Evolutionary conservation across 2,888 invertebrate species (phyloP).

Genomic region (Lochmaea capreae): DNA sequence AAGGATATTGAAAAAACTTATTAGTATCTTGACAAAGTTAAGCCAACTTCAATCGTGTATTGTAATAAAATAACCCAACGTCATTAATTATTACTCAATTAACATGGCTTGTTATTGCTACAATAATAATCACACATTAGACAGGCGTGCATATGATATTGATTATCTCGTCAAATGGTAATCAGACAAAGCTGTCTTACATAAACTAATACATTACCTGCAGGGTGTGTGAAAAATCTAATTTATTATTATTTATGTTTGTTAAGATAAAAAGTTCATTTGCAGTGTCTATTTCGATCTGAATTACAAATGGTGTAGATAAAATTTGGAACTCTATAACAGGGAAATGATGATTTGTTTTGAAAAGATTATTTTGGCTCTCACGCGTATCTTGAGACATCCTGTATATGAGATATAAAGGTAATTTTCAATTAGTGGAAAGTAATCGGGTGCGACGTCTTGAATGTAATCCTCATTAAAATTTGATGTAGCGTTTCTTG

Average conservation of each 20-base stretch:
- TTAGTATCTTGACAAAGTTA: background rate
- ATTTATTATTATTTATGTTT: too few relatives aligned
- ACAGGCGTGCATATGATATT: background rate
- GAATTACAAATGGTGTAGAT: too few relatives aligned
- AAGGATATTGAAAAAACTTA: too few relatives aligned
- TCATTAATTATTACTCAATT: constrained; percentile 8
- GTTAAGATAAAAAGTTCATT: too few relatives aligned
- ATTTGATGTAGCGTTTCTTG: constrained; percentile 2
- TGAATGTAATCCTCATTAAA: constrained; percentile 15
- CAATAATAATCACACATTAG: constrained; percentile 3
- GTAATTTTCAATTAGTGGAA: constrained; percentile 6
- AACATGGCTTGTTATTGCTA: constrained; percentile 12
- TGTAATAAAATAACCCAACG: background rate
- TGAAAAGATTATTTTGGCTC: too few relatives aligned
- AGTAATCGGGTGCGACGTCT: constrained; percentile 3
- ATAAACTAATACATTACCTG: background rate
- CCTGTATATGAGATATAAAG: background rate
- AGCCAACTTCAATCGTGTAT: background rate
- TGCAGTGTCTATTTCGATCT: too few relatives aligned
- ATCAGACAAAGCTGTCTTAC: constrained; percentile 7
- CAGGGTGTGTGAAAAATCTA: background rate
- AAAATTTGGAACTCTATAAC: too few relatives aligned
- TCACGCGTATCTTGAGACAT: too few relatives aligned
- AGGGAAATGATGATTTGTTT: too few relatives aligned
- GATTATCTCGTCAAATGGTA: constrained; percentile 9